phyloP scores from a whole-genome alignment of 2,797 vertebrate species.

The Aplochiton taeniatus region DNA sequence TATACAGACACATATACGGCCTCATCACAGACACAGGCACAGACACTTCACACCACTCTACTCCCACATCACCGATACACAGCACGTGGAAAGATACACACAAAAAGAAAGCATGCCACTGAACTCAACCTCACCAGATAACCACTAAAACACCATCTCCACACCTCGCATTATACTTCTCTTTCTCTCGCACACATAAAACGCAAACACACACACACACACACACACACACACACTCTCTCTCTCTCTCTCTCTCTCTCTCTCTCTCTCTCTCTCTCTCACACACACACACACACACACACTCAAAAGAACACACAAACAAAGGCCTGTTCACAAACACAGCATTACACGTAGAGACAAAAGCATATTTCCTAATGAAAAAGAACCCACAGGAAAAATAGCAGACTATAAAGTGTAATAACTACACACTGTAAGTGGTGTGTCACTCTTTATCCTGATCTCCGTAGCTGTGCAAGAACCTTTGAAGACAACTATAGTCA shows the following conservation, averaged over 20 bases:
- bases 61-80: constrained; percentile 12
- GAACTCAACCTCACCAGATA: neutral
- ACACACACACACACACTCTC: constrained; percentile 13
- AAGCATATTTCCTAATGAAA: constrained; percentile 69
- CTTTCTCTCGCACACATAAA: constrained; percentile 20
- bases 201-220: constrained; percentile 7
- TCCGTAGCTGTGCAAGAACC: constrained; percentile 25
- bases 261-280: neutral
- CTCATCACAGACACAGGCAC: constrained; percentile 15
- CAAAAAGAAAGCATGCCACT: constrained; percentile 7
- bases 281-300: constrained; percentile 5
- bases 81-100: constrained; percentile 6
- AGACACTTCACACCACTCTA: constrained; percentile 24
- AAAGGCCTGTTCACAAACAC: constrained; percentile 59
- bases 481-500: constrained; percentile 22
- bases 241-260: constrained; percentile 3
- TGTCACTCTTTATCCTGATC: constrained; percentile 34
- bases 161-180: neutral
- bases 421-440: constrained; percentile 41
- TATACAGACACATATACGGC: constrained; percentile 23
- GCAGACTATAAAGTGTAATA: constrained; percentile 26
- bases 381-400: constrained; percentile 82
- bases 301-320: constrained; percentile 18
- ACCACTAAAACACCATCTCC: neutral
- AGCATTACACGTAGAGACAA: constrained; percentile 58